These are phyloP conservation scores for Aromia moschata DNA, from an alignment of 2,888 invertebrate genomes.

Conservation along the genomic window DNA sequence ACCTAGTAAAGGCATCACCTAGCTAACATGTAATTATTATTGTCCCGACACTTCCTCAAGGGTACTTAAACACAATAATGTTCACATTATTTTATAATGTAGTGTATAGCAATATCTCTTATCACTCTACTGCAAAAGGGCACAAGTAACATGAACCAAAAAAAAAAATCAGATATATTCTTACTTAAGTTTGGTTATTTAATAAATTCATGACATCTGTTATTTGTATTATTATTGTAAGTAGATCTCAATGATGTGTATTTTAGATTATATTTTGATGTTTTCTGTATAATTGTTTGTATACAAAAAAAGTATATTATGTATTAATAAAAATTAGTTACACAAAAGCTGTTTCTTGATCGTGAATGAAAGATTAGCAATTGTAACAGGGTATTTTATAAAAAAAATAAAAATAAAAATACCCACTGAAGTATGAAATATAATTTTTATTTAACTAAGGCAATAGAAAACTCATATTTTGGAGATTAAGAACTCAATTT, in stretches of 20 bases:
- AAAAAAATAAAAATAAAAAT: neutral
- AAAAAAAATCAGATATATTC: constrained; percentile 28
- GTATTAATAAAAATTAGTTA: constrained; percentile 31
- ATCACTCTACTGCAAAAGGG: constrained; percentile 29
- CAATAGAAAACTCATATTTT: too few relatives aligned
- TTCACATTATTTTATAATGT: constrained; percentile 19
- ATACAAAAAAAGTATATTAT: constrained; percentile 20
- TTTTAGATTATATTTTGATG: constrained; percentile 33
- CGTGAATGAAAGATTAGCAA: too few relatives aligned
- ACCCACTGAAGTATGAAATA: too few relatives aligned
- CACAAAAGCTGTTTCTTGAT: neutral
- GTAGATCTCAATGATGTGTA: constrained; percentile 28
- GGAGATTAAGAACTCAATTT: too few relatives aligned
- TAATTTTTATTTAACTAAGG: too few relatives aligned
- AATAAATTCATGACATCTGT: constrained; percentile 24
- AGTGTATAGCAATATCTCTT: constrained; percentile 32
- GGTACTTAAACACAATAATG: constrained; percentile 13
- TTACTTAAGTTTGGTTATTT: constrained; percentile 20
- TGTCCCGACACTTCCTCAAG: neutral
- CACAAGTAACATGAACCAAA: constrained; percentile 30
- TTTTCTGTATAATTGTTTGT: constrained; percentile 35
- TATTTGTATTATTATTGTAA: constrained; percentile 28
- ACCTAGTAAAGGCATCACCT: neutral
- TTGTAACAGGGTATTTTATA: neutral
- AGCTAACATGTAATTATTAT: neutral